Conservation (phyloP, 2,888 invertebrate species). For the Morpho deidamia region DNA sequence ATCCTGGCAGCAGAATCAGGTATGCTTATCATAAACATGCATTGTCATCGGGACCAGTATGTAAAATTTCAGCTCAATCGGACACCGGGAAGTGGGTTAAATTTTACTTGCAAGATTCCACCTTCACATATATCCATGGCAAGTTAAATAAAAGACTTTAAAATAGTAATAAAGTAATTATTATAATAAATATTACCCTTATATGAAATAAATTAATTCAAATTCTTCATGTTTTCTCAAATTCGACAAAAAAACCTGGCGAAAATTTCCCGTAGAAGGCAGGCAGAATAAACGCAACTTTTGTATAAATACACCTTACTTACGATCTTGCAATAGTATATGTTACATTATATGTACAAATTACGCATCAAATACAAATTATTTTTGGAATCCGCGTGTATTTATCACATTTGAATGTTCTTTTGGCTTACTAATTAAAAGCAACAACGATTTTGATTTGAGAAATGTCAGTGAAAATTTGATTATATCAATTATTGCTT, state of each 20-base stretch:
- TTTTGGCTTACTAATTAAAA: constrained; percentile 37
- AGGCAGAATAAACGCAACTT: constrained; percentile 32
- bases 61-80: no score
- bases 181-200: no score
- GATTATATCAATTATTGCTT: constrained; percentile 7
- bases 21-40: no score
- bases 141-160: no score
- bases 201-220: no score
- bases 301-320: constrained; percentile 53
- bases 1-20: no score
- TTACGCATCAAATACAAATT: constrained; percentile 36
- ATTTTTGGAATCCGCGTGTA: constrained; percentile 42
- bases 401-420: constrained; percentile 45
- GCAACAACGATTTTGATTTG: constrained; percentile 25
- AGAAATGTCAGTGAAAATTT: background rate
- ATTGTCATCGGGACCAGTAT: no score
- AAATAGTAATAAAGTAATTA: no score
- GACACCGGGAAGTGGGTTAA: no score
- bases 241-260: background rate
- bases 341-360: constrained; percentile 68
- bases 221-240: background rate
- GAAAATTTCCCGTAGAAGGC: constrained; percentile 43
- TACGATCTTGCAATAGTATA: constrained; percentile 43
- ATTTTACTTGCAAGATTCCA: no score
- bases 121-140: no score